Evolutionary conservation across 1,140 invertebrate genomes (phyloP), one percentile per base, ranked within the genome.

Genomic region (Brachionus paranguensis): DNA sequence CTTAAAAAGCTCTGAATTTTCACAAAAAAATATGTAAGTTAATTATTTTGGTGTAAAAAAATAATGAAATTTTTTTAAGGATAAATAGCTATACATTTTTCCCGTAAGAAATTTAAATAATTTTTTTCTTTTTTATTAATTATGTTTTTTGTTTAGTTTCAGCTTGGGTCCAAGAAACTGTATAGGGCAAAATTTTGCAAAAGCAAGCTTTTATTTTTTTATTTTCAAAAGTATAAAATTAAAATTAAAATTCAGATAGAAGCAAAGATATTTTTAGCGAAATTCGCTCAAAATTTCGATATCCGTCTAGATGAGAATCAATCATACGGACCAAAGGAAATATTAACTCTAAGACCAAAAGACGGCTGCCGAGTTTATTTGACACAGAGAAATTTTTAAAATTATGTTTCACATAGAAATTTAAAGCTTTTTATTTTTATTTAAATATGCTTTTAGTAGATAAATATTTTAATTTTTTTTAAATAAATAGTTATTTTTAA

Each of bases 111-210:
- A 14, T 8, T 50, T 27, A 11, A 29, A 37, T 74, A 0, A 37
- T 7, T 37, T 37, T 37, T 37, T 37, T 47, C 0, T 17, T 72
- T 72, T 72, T 41, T 72, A 47, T n/a, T 45, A 11, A 47, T 47
- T 12, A 7, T n/a, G n/a, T 70, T 2, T n/a, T 33, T 14, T 37
- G 20, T 37, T 17, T 29, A 76, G 72, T 50, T 81, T 68, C 29
- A 68, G 78, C 27, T 64, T 68, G 29, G 84, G 84, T 37, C 78
- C 74, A 53, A 78, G 83, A 47, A 84, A 76, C 29, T 84, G 84
- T 33, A 76, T 84, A 45, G 84, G 84, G 14, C 68, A 84, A 50
- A 84, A 70, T 37, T 84, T 84, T 81, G 84, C 84, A 11, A 41
- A 60, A 47, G 83, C 20, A 47, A 29, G 2, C 24, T 29, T 78